These are phyloP conservation scores for Arenaria interpres DNA, from an alignment of 2,113 vertebrate genomes.

Conservation along the genomic window DNA sequence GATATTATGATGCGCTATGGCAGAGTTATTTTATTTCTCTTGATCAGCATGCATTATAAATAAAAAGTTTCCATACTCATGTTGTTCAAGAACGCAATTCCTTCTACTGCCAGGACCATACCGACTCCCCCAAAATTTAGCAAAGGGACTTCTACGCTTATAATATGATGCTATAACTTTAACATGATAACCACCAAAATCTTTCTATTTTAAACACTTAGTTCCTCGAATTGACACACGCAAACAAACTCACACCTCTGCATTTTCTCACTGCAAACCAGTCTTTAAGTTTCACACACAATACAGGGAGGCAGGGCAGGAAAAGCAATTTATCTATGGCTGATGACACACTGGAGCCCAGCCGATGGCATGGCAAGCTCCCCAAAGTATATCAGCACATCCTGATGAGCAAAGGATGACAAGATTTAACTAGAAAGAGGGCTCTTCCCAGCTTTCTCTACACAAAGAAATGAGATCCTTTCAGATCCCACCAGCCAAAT, in stretches of 20 bases:
- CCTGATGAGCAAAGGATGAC: neutral
- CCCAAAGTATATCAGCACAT: neutral
- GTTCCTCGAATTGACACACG: neutral
- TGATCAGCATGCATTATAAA: neutral
- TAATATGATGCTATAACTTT: neutral
- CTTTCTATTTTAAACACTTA: neutral
- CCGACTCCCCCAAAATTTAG: neutral
- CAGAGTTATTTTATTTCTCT: neutral
- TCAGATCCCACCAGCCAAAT: neutral
- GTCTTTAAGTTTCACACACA: neutral
- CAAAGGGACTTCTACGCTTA: neutral
- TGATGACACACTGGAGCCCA: neutral
- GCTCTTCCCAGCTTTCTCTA: neutral
- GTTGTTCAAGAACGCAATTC: neutral
- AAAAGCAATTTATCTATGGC: too few species aligned
- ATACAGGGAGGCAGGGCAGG: neutral
- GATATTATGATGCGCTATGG: rapidly evolving
- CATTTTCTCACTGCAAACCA: neutral
- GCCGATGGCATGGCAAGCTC: neutral
- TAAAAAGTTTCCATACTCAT: rapidly evolving
- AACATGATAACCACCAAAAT: neutral
- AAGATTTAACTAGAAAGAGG: neutral
- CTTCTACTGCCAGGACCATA: neutral
- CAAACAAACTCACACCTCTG: neutral
- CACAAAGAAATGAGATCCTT: neutral